Base-by-base conservation (phyloP, 92 coral and sea anemone species). In the Paramuricea clavata region DNA sequence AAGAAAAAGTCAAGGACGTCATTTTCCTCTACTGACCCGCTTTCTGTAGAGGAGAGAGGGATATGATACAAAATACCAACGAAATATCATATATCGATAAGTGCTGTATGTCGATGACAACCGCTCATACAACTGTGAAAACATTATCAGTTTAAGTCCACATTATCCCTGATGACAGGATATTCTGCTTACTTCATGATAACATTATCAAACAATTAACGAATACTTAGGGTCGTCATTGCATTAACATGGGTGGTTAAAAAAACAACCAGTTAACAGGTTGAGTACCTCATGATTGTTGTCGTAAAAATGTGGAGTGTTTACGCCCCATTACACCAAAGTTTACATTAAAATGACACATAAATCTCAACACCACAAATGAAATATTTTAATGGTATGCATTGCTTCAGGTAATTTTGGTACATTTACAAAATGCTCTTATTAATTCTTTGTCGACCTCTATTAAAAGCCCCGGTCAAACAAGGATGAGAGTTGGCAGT, bases 241-340 rank as follows among this genome's bases (percentile, higher is more conserved):
- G 72, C 39, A 65, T 28, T 28, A 65, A 31, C 72, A 54, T 54
- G 35, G 72, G 72, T 31, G 72, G 36, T 31, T 60, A 60, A 60
- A 30, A 23, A 60, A 60, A 60, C 68, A 60, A 19, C 31, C 31
- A 26, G 21, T 60, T 60, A 21, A 26, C 68, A 60, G 68, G 23
- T 60, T 6, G 23, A 22, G 21, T 60, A 22, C 17, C 39, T 31
- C 41, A 33, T 65, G n/a, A n/a, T n/a, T 28, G 35, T 60, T 60
- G 28, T 60, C 31, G 42, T 36, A 36, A 36, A 36, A 8, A 36
- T 36, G 42, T 36, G 42, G 42, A 36, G 42, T 36, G 42, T 52
- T 52, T 13, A 52, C 61, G 33, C 68, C 68, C 12, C 68, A 60
- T 60, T 60, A 26, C 68, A 60, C 33, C 12, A 3, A 60, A 22